Evolutionary conservation across 2,888 invertebrate species (phyloP).

Genomic region (Acronicta aceris): DNA sequence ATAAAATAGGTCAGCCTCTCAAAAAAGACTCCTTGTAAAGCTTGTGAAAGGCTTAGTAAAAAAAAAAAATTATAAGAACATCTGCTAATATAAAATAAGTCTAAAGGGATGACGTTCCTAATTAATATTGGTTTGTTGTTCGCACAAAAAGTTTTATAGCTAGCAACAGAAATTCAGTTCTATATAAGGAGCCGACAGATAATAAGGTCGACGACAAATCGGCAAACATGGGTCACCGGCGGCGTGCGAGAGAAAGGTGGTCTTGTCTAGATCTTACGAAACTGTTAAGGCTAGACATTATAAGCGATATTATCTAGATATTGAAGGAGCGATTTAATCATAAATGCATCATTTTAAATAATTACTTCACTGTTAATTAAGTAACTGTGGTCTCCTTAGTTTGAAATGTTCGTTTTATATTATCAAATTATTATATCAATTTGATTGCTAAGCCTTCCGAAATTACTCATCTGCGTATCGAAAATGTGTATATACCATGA

Average conservation of each 20-base stretch:
- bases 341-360: not conserved
- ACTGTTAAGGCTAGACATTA: slow-evolving; percentile 42
- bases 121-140: not conserved
- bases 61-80: too few species aligned
- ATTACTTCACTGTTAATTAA: not conserved
- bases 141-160: not conserved
- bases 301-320: slow-evolving; percentile 3
- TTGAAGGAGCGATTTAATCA: slow-evolving; percentile 5
- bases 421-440: too few species aligned
- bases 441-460: too few species aligned
- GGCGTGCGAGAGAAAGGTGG: slow-evolving; percentile 66
- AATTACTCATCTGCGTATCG: too few species aligned
- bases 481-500: too few species aligned
- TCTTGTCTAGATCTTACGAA: slow-evolving; percentile 64
- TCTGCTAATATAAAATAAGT: too few species aligned
- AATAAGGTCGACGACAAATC: slow-evolving; percentile 45
- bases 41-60: too few species aligned
- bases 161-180: slow-evolving; percentile 6
- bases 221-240: slow-evolving; percentile 25
- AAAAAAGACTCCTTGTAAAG: too few species aligned
- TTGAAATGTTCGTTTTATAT: not conserved
- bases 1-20: too few species aligned
- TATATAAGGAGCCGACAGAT: slow-evolving; percentile 13
- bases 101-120: too few species aligned
- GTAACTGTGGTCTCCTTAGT: not conserved